These are phyloP conservation scores for Pogonocherus hispidulus DNA, from an alignment of 2,888 invertebrate species.

Conservation along the genomic window DNA sequence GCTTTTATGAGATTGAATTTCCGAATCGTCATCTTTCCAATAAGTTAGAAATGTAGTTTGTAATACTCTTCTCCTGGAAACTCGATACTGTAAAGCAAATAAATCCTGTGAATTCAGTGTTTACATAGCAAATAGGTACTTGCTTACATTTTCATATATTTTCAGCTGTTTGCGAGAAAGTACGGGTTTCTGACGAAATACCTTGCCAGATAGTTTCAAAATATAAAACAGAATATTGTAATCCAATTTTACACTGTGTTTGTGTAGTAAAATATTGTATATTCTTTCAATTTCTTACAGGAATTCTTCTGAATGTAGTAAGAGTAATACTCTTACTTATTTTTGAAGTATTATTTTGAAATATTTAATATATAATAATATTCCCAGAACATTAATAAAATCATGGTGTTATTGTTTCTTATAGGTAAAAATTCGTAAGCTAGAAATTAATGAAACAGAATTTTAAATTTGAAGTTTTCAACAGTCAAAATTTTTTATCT, in stretches of 20 bases:
- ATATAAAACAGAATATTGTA: background rate
- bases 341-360: too few species aligned
- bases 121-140: conserved; percentile 2
- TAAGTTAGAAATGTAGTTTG: conserved; percentile 1
- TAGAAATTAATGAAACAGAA: too few species aligned
- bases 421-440: too few species aligned
- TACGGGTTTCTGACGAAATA: background rate
- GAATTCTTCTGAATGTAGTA: too few species aligned
- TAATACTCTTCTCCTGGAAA: background rate
- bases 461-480: too few species aligned
- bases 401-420: too few species aligned
- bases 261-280: too few species aligned
- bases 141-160: background rate
- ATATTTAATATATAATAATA: too few species aligned
- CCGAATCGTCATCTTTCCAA: background rate
- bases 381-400: too few species aligned
- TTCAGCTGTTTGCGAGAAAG: background rate
- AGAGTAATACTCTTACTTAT: too few species aligned
- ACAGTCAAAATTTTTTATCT: too few species aligned
- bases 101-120: background rate
- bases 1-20: conserved; percentile 1
- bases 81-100: conserved; percentile 1
- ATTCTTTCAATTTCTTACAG: too few species aligned
- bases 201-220: background rate
- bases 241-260: background rate